Percentiles rank a stretch among this genome's conserved stretches.
phyloP scores from a whole-genome alignment of 2,888 invertebrate species.

The Gastracanthus pulcherrimus region DNA sequence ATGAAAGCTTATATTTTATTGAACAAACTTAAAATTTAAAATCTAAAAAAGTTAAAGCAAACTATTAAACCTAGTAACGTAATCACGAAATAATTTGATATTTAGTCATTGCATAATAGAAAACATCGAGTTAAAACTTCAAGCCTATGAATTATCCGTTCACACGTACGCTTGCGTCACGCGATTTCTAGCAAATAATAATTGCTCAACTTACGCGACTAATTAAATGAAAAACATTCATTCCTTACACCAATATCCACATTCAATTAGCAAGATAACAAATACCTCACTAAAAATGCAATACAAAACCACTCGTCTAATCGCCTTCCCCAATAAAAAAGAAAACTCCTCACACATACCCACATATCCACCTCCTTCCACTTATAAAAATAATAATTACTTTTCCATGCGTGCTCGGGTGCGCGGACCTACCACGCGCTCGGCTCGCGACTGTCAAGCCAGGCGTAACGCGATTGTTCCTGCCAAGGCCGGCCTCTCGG shows the following conservation, averaged over 20 bases:
- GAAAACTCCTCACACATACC: neutral
- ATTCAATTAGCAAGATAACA: too few relatives aligned
- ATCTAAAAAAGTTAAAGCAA: too few relatives aligned
- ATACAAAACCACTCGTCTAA: neutral
- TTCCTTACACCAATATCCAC: neutral
- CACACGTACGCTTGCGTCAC: neutral
- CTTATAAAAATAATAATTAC: neutral
- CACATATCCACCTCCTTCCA: too few relatives aligned
- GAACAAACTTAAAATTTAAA: too few relatives aligned
- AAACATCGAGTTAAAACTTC: neutral
- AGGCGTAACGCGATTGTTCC: conserved; percentile 47
- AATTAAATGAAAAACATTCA: neutral
- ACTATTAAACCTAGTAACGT: too few relatives aligned
- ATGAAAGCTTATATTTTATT: too few relatives aligned
- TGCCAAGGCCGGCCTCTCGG: conserved; percentile 23
- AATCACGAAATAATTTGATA: neutral
- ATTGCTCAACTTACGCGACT: conserved; percentile 2
- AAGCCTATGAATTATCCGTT: neutral
- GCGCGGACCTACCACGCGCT: neutral
- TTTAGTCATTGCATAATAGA: neutral
- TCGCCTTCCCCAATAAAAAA: neutral
- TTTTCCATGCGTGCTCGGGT: neutral
- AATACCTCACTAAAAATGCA: too few relatives aligned
- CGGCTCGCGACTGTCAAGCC: neutral
- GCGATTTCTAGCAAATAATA: neutral